Evolutionary conservation across 1,140 invertebrate species (phyloP).

Genomic region (Euwallacea similis): DNA sequence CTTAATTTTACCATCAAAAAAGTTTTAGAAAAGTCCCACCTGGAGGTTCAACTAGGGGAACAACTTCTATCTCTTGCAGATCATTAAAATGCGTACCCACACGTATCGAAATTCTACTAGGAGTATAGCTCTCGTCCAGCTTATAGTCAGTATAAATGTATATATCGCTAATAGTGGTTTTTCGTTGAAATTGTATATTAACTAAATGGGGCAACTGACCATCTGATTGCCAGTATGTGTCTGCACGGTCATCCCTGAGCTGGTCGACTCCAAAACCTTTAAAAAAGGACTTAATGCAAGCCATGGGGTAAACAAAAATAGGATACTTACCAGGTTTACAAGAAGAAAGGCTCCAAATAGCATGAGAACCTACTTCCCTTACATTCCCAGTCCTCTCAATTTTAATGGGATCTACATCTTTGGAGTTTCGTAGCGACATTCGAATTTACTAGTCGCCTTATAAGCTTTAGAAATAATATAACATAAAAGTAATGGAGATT

Average conservation of each 20-base stretch:
- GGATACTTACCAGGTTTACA: constrained; percentile 85
- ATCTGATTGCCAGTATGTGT: constrained; percentile 99
- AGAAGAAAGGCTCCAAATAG: constrained; percentile 97
- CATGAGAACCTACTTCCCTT: constrained; percentile 92
- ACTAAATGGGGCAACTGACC: constrained; percentile 96
- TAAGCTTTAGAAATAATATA: too few relatives aligned
- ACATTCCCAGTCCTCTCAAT: constrained; percentile 76
- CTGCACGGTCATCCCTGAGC: constrained; percentile 89
- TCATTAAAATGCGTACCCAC: constrained; percentile 97
- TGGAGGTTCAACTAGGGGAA: constrained; percentile 91
- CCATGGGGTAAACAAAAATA: not conserved
- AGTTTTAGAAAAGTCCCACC: constrained; percentile 51
- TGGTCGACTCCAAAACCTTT: constrained; percentile 97
- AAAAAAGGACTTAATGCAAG: constrained; percentile 2
- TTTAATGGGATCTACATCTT: constrained; percentile 64
- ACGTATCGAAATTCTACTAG: constrained; percentile 91
- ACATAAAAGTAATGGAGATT: too few relatives aligned
- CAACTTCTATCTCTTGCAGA: constrained; percentile 94
- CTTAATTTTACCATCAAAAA: not conserved
- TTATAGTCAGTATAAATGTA: constrained; percentile 98
- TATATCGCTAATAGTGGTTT: constrained; percentile 93
- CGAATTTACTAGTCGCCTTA: too few relatives aligned
- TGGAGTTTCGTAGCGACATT: constrained; percentile 37
- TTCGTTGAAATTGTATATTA: constrained; percentile 95
- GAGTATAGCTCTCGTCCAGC: constrained; percentile 98